Evolutionary conservation across 2,797 vertebrate genomes (phyloP), one percentile per base, ranked within the genome.

Genomic region (Pseudochirops corinnae): DNA sequence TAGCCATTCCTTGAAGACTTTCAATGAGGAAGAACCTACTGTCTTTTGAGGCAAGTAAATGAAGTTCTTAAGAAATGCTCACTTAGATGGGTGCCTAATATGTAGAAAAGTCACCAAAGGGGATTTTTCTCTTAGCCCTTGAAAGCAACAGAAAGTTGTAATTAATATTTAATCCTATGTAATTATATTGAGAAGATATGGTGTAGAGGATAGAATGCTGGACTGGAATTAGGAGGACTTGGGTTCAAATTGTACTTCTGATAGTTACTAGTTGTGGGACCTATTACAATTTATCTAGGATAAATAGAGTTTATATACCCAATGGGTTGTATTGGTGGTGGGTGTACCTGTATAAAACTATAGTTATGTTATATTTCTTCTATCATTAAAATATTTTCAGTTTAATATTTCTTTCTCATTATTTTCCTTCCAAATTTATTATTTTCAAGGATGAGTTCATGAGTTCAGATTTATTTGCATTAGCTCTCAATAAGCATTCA

Each of bases 41-140:
- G 33, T 24, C 62, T 67, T 67, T 67, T 67, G n/a, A 67, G 33
- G 62, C 3, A 33, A 67, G 2, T 94, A 94, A 87, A 90, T 93
- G 93, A 95, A 93, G 91, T 95, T 62, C 39, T 82, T 95, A 94
- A 93, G 62, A 67, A 33, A 94, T 0, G 53, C 60, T 57, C 26
- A n/a, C 60, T 55, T 31, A n/a, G 57, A 56, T 67, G 93, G 13
- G 33, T n/a, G 13, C 1, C 62, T n/a, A n/a, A n/a, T n/a, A 67
- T n/a, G 33, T 67, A 67, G 62, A 67, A 67, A 67, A 67, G 62
- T 18, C 62, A 67, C 29, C 29, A 33, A 62, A 62, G 21, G 21
- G 56, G 7, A 57, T 57, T 57, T 57, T 24, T 94, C 5, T 56
- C 57, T 14, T 67, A 90, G n/a, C 10, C 1, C 28, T 55, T 56